Evolutionary conservation across 2,797 vertebrate genomes (phyloP).

Genomic region (Phyllotis vaccarum): DNA sequence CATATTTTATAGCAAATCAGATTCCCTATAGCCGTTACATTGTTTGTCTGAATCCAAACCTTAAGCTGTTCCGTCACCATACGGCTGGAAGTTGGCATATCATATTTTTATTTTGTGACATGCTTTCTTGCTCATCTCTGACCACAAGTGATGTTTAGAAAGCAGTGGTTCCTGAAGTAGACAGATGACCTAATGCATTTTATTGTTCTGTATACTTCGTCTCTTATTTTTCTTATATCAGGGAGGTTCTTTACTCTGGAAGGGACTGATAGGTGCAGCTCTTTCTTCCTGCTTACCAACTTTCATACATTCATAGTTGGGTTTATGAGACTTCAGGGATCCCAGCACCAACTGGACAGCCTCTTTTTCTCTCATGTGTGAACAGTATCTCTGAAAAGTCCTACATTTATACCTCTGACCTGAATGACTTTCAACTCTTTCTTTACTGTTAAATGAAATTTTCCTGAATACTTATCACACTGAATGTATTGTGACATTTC

Average conservation of each 20-base stretch:
- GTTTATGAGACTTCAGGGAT: not conserved
- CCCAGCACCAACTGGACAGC: not conserved
- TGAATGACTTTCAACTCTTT: not conserved
- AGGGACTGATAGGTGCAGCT: not conserved
- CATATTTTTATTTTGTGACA: not conserved
- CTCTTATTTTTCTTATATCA: too few species aligned
- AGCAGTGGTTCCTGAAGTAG: not conserved
- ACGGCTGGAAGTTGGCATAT: not conserved
- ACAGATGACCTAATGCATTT: not conserved
- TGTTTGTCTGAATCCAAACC: not conserved
- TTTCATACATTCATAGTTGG: not conserved
- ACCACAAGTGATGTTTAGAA: not conserved
- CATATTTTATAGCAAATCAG: not conserved
- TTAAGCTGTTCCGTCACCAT: not conserved
- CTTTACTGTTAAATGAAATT: not conserved
- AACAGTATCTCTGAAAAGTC: not conserved
- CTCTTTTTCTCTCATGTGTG: not conserved
- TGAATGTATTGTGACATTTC: not conserved
- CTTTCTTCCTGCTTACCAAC: not conserved
- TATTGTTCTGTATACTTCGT: not conserved
- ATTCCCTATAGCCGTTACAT: not conserved
- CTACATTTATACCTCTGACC: not conserved
- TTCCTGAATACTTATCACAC: not conserved
- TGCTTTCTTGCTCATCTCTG: not conserved
- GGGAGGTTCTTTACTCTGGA: not conserved